Base-by-base conservation (phyloP, 2,797 vertebrate species). In the Manis javanica region DNA sequence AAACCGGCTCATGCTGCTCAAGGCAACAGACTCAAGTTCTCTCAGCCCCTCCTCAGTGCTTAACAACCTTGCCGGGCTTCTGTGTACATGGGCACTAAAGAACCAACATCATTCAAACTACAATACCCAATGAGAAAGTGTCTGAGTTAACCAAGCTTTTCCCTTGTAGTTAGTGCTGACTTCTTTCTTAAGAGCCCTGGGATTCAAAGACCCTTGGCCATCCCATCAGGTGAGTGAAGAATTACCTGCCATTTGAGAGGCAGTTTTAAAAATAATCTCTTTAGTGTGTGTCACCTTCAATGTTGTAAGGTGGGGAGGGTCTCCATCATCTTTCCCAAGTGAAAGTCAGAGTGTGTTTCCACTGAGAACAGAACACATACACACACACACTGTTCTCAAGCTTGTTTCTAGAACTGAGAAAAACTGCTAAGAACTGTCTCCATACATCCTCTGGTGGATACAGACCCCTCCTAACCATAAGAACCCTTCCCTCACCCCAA, bases 251-350 rank as follows among this genome's bases (percentile, higher is more conserved):
- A 89, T 66, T 79, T 4, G 13, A 55, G 78, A 88, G 29, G 37
- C 9, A 81, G 37, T 61, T 90, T 95, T 87, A 21, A 93, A 94
- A 72, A 63, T 24, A n/a, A 90, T 53, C 26, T 82, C 59, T 91
- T 75, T 8, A 77, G 68, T 34, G 39, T 57, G 11, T 51, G 49
- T 63, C 2, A 31, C 72, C 49, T 74, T 91, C 79, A 87, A 72
- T 51, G 59, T 75, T n/a, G 91, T 21, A 2, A 8, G 46, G 18
- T 6, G 2, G 11, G n/a, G 23, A 46, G 29, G 29, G 42, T 29
- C 66, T 10, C 53, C 3, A 24, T 85, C 63, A 91, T 39, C 37
- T 51, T 88, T 71, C 14, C 81, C 64, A 83, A 83, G 72, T 42
- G 75, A 90, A 16, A 74, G 46, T 79, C 53, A 66, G 19, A 87